phyloP scores from a whole-genome alignment of 2,797 vertebrate genomes.

The Peromyscus attwateri region DNA sequence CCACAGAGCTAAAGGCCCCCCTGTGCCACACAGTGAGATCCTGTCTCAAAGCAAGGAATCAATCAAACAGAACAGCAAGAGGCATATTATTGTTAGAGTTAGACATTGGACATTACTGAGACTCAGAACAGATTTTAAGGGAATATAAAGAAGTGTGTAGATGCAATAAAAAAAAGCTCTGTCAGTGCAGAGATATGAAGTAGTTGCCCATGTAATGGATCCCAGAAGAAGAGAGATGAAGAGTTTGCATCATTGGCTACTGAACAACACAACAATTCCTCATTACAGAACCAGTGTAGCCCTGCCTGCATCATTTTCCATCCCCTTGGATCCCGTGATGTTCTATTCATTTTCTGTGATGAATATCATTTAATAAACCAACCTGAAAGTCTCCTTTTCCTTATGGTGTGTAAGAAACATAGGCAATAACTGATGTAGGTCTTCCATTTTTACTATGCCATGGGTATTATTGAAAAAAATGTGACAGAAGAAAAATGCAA shows the following conservation, averaged over 20 bases:
- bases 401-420: not conserved
- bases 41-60: not conserved
- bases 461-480: slow-evolving; percentile 21
- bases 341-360: not conserved
- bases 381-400: not conserved
- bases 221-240: not conserved
- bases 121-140: not conserved
- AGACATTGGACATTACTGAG: not conserved
- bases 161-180: not conserved
- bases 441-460: slow-evolving; percentile 20
- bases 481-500: not conserved
- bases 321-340: not conserved
- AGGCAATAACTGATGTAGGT: not conserved
- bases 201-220: not conserved
- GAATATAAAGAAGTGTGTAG: not conserved
- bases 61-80: not conserved
- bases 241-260: not conserved
- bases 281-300: not conserved
- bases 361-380: not conserved
- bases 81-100: not conserved
- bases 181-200: not conserved
- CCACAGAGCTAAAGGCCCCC: not conserved
- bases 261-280: not conserved
- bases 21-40: not conserved
- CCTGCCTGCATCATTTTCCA: not conserved